Evolutionary conservation across 2,888 invertebrate genomes (phyloP), one percentile per base, ranked within the genome.

Genomic region (Drosophila buzzatii): DNA sequence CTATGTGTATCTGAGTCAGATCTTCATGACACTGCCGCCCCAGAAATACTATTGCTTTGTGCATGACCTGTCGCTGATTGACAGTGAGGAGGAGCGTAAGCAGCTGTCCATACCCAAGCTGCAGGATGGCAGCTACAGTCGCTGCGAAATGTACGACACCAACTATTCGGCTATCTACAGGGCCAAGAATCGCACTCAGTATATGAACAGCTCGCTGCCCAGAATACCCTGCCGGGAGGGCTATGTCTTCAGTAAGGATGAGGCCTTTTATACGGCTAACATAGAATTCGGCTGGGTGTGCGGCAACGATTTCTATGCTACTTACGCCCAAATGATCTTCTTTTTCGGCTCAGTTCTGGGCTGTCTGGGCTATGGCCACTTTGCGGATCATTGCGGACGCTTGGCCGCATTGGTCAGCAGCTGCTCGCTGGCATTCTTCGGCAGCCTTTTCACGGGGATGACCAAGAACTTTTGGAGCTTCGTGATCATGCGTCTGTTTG

Each of bases 201-300:
- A 95, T 2, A 39, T 76, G 0, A 79, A 89, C 6, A 45, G 51
- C 14, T 94, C 95, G 35, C 96, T 96, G 96, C 94, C 95, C 0
- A 94, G 94, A 0, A 93, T 95, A 2, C 93, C 95, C 0, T 98
- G 97, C 84, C 93, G 93, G 51, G 80, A 94, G 76, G 97, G 97
- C 2, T 98, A 97, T 97, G 96, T 96, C 81, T 98, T 96, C 91
- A 96, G 97, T 90, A 94, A 94, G 60, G 95, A 95, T 0, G 96
- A 96, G 80, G 97, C 97, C 0, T 97, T 97, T 82, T 92, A 94
- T 7, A 97, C 98, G 6, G 96, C 98, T 39, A 96, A 97, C 20
- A 96, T 97, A 0, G 96, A 98, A 94, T 93, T 96, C 85, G 95
- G 96, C 90, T 98, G 98, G 97, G 96, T 97, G 53, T 98, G 98